Conservation (phyloP, 2,888 invertebrate species). For the Pedicia rivosa region DNA sequence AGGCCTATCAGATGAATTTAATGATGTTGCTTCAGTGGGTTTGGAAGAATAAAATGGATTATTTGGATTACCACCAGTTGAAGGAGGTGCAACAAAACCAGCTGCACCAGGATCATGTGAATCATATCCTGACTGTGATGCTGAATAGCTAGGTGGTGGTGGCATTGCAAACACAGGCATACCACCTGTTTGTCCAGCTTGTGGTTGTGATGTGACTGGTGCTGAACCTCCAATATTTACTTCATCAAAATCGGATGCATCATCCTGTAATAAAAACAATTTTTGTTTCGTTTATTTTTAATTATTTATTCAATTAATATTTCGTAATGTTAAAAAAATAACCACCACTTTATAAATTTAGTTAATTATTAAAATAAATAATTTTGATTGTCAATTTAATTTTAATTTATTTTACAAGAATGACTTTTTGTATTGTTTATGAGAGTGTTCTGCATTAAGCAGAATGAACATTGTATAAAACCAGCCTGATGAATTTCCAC, state of each 20-base stretch:
- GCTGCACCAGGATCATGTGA: background rate
- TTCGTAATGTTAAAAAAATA: too few species aligned
- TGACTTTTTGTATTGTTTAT: too few species aligned
- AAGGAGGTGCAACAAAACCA: slow-evolving; percentile 9
- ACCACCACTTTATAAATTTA: too few species aligned
- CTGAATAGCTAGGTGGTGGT: slow-evolving; percentile 19
- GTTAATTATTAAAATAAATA: too few species aligned
- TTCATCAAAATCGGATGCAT: slow-evolving; percentile 27
- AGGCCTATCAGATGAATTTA: slow-evolving; percentile 29
- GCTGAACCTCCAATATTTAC: slow-evolving; percentile 21
- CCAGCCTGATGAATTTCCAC: too few species aligned
- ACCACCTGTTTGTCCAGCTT: slow-evolving; percentile 20
- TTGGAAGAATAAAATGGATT: slow-evolving; percentile 16
- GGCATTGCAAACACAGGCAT: slow-evolving; percentile 29
- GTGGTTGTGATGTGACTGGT: slow-evolving; percentile 24
- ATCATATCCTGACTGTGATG: slow-evolving; percentile 17
- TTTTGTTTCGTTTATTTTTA: background rate
- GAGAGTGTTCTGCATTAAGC: too few species aligned
- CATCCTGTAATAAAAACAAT: slow-evolving; percentile 21
- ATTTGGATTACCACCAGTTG: slow-evolving; percentile 29
- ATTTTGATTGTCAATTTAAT: too few species aligned
- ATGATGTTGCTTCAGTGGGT: slow-evolving; percentile 29
- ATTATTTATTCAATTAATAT: background rate
- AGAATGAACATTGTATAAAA: too few species aligned
- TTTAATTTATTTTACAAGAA: too few species aligned